phyloP scores from a whole-genome alignment of 2,797 vertebrate species.

The Tarsius wallacei region DNA sequence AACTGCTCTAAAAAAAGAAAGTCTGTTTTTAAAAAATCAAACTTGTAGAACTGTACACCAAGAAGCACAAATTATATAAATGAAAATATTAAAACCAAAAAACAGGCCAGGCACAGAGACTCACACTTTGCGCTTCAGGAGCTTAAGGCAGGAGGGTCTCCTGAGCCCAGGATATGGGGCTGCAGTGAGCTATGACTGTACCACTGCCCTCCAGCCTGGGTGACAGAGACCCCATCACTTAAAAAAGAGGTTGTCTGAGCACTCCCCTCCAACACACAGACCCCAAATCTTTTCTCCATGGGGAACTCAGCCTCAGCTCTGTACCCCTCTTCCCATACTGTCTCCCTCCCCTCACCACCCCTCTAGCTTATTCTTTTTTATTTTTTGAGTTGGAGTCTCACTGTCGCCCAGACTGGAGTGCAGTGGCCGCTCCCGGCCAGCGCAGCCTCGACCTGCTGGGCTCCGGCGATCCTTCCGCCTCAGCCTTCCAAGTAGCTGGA shows the following conservation, averaged over 20 bases:
- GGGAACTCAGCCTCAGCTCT: not conserved
- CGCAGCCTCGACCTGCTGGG: too few species aligned
- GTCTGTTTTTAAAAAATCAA: not conserved
- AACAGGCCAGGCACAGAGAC: not conserved
- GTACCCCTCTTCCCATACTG: too few species aligned
- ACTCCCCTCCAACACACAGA: not conserved
- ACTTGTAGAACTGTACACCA: not conserved
- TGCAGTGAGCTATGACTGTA: too few species aligned
- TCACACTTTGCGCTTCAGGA: not conserved
- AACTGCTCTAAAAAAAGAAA: constrained; percentile 41
- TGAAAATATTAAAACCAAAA: not conserved
- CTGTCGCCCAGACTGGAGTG: too few species aligned
- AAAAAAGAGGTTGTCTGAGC: not conserved
- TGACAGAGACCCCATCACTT: not conserved
- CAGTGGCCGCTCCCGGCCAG: too few species aligned
- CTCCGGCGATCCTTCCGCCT: too few species aligned
- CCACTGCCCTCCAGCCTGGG: not conserved
- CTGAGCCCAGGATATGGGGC: not conserved
- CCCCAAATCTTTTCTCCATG: not conserved
- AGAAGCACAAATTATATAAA: not conserved
- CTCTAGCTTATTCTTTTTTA: too few species aligned
- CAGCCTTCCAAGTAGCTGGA: too few species aligned
- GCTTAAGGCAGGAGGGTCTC: not conserved
- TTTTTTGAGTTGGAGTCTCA: too few species aligned
- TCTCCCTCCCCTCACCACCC: too few species aligned